Evolutionary conservation across 2,888 invertebrate species (phyloP).

Genomic region (Dione juno): DNA sequence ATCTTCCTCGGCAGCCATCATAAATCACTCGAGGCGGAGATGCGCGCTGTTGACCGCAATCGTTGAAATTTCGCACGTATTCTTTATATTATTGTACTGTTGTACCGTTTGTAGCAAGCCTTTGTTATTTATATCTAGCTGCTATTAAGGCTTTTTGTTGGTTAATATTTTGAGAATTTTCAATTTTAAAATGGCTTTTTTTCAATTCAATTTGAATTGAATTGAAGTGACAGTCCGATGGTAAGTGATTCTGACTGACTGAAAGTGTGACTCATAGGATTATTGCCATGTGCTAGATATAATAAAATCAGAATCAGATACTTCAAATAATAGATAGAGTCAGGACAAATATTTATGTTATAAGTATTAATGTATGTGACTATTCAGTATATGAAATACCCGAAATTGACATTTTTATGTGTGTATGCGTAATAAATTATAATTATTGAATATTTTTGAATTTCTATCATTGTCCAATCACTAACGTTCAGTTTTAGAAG

Average conservation of each 20-base stretch:
- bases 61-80: conserved; percentile 53
- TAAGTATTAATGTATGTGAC: too few species aligned
- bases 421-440: too few species aligned
- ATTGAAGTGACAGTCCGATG: background rate
- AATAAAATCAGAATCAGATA: too few species aligned
- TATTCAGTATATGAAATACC: too few species aligned
- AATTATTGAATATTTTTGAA: too few species aligned
- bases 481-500: too few species aligned
- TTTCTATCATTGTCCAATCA: too few species aligned
- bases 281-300: too few species aligned
- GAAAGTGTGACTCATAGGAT: too few species aligned
- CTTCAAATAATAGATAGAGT: too few species aligned
- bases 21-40: conserved; percentile 55
- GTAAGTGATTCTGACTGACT: background rate
- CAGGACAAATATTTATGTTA: too few species aligned
- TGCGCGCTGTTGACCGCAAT: conserved; percentile 54
- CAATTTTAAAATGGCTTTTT: background rate
- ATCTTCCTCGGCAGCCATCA: conserved; percentile 35
- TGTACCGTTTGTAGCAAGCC: conserved; percentile 33
- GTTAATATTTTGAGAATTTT: conserved; percentile 1
- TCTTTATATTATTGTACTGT: conserved; percentile 32
- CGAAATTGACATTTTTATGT: too few species aligned
- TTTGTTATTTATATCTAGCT: conserved; percentile 32
- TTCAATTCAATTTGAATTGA: background rate
- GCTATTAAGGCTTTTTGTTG: conserved; percentile 3